A percentile compares a stretch with the other conserved stretches of the same genome.
These are phyloP conservation scores for Drosophila koepferae DNA, from an alignment of 2,888 invertebrate genomes.

Conservation along the genomic window DNA sequence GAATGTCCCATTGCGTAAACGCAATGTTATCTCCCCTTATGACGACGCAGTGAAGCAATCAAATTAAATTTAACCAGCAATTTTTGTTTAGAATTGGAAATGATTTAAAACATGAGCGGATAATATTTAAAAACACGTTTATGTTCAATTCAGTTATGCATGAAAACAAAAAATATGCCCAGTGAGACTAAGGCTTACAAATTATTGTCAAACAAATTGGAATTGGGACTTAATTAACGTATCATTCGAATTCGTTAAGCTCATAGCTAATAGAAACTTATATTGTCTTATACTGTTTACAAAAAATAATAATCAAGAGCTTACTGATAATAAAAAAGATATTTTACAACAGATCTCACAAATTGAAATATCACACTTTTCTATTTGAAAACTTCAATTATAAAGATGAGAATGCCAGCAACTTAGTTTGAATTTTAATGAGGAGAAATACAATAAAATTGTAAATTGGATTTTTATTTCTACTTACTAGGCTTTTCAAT, in stretches of 20 bases:
- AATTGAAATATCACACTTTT: conserved; percentile 6
- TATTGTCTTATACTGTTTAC: not conserved
- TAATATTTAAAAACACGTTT: not conserved
- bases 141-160: not conserved
- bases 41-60: conserved; percentile 4
- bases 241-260: conserved; percentile 8
- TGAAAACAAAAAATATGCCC: conserved; percentile 14
- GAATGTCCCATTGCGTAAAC: conserved; percentile 57
- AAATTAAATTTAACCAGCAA: conserved; percentile 23
- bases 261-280: conserved; percentile 12
- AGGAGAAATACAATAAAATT: not conserved
- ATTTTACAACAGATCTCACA: not conserved
- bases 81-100: conserved; percentile 27
- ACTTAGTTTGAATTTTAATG: not conserved
- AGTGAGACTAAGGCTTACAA: not conserved
- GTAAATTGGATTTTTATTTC: conserved; percentile 3
- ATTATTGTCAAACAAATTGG: conserved; percentile 29
- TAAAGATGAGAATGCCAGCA: not conserved
- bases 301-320: not conserved
- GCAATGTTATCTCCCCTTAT: conserved; percentile 11
- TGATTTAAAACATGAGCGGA: conserved; percentile 4
- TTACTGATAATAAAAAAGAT: conserved; percentile 6
- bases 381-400: conserved; percentile 1
- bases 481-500: conserved; percentile 64
- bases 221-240: conserved; percentile 7